Base-by-base conservation (phyloP, 2,888 invertebrate genomes). In the Oxystoma pomonae region DNA sequence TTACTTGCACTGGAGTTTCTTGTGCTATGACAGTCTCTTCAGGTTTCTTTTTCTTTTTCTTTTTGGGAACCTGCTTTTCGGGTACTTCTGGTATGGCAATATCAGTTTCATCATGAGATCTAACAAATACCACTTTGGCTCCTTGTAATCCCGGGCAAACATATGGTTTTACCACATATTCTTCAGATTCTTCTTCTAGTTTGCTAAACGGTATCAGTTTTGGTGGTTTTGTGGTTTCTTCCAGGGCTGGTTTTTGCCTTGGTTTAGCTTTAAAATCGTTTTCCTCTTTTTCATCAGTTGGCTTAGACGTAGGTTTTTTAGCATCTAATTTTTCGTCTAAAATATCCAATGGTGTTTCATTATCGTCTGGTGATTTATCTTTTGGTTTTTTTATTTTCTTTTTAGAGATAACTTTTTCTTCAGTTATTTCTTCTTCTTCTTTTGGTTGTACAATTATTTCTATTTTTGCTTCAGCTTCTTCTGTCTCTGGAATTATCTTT, bases 81-180 rank as follows among this genome's bases (percentile, higher is more conserved):
- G 3, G 35, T 7, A 35, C 3, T 35, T 35, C 35, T 35, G 12
- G 5, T 35, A 12, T 3, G 12, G 35, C 35, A 55, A 77, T 71
- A 1, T 83, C 81, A 57, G 81, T 76, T 70, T 56, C 60, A 83
- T 84, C 71, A 83, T 85, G 16, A 7, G 85, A 74, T n/a, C 78
- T 79, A 0, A 85, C 76, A 19, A 71, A 75, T 68, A 84, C 84
- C 1, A 74, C 68, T n/a, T 70, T 75, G 55, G 21, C 52, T 1
- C 3, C 35, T 35, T 35, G 35, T 7, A 12, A 12, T 35, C 12
- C 35, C 3, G 35, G 35, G 5, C 5, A 35, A 3, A 7, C 5
- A 35, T 75, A 74, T 19, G 72, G 61, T 63, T 72, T 73, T 16
- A 85, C 68, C 63, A 81, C 72, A 63, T 79, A 62, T 70, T 78